Evolutionary conservation across 1,140 invertebrate species (phyloP), one percentile per base, ranked within the genome.

Genomic region (Pachyrhynchus sulphureomaculatus): DNA sequence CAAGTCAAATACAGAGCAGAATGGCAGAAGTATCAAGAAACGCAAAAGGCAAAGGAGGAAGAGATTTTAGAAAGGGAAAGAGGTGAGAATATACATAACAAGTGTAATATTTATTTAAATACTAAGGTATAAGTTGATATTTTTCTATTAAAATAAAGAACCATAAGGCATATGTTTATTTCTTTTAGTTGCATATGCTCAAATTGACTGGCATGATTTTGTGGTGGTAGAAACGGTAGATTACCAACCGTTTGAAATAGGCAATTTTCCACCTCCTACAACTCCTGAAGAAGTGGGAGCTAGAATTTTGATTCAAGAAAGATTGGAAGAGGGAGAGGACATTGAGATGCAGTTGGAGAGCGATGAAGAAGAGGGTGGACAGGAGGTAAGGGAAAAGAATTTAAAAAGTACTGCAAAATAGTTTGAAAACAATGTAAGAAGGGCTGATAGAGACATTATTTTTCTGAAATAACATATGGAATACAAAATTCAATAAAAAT

Each of bases 151-250:
- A 29, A 26, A 29, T 29, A 29, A 29, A 29, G 12, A 9, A 29
- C 5, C n/a, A n/a, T n/a, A 49, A 20, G 21, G 20, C 34, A 3
- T 55, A 23, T 12, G 29, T 17, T 24, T 34, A 45, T 32, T 33
- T 49, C 60, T 80, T 80, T 55, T 65, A 83, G 86, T 98, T 26
- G 95, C 96, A 0, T 99, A 99, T 76, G 93, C 95, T 2, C 93
- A 96, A 71, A 98, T 99, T 66, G 98, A 99, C 76, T 99, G 98
- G 98, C 98, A 99, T 75, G 96, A 99, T 79, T 99, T 99, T 81
- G 96, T 99, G 1, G 96, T 99, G 0, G 98, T 99, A 0, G 97
- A 99, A 78, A 99, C 96, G 0, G 96, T 99, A 0, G 98, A 99
- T 77, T 99, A 99, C 77, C 94, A 98, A 67, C 91, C 93, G 0